Evolutionary conservation across 2,888 invertebrate species (phyloP).

Genomic region (Limulus polyphemus): DNA sequence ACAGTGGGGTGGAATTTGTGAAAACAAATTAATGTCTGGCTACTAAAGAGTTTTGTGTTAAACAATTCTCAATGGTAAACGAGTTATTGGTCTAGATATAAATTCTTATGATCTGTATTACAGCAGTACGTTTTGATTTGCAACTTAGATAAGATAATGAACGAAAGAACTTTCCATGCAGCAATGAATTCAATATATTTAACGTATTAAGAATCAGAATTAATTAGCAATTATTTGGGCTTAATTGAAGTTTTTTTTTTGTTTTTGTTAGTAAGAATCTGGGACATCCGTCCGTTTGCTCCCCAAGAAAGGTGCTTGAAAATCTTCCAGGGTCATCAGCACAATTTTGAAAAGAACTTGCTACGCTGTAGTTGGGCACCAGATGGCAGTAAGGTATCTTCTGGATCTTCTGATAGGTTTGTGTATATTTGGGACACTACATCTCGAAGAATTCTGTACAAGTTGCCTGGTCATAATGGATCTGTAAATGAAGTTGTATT

Average conservation of each 20-base stretch:
- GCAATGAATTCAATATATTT: too few relatives aligned
- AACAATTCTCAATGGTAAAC: too few relatives aligned
- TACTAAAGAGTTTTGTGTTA: too few relatives aligned
- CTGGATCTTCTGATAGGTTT: constrained; percentile 89
- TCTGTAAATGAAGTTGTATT: constrained; percentile 93
- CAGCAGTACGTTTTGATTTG: too few relatives aligned
- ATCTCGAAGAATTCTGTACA: constrained; percentile 78
- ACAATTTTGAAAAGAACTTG: constrained; percentile 95
- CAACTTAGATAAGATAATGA: too few relatives aligned
- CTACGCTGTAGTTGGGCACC: constrained; percentile 84
- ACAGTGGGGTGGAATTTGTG: too few relatives aligned
- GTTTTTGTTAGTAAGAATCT: constrained; percentile 57
- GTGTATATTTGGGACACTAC: constrained; percentile 97
- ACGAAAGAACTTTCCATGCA: too few relatives aligned
- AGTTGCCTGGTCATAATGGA: constrained; percentile 94
- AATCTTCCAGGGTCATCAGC: constrained; percentile 81
- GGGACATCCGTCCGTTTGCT: constrained; percentile 94
- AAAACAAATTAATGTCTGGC: too few relatives aligned
- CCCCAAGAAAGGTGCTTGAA: constrained; percentile 86
- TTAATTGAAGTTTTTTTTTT: constrained; percentile 2
- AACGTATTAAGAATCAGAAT: too few relatives aligned
- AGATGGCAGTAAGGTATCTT: constrained; percentile 77
- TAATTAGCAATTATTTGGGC: constrained; percentile 2
- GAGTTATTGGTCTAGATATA: too few relatives aligned
- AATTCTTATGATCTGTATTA: too few relatives aligned